Conservation (phyloP, 2,113 vertebrate genomes). For the Oryzias melastigma region DNA sequence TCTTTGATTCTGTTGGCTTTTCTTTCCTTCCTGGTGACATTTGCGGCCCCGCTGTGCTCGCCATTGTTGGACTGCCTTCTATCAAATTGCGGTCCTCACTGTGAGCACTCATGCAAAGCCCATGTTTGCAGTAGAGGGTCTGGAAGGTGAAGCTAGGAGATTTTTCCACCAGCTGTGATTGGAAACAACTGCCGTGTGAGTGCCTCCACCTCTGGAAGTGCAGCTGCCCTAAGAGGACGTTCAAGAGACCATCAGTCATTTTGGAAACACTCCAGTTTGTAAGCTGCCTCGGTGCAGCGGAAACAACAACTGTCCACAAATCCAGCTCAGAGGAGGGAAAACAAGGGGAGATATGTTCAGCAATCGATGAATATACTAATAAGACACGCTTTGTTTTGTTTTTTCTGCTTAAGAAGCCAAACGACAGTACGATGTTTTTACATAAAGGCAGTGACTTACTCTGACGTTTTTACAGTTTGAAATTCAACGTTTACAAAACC, state of each 20-base stretch:
- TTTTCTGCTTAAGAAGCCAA: too few relatives aligned
- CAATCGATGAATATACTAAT: too few relatives aligned
- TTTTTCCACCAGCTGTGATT: slow-evolving; percentile 58
- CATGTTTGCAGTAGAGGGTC: slow-evolving; percentile 59
- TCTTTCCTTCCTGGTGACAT: slow-evolving; percentile 33
- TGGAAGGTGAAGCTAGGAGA: slow-evolving; percentile 67
- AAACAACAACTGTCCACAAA: slow-evolving; percentile 20
- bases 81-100: slow-evolving; percentile 44
- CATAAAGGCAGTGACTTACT: too few relatives aligned
- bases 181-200: slow-evolving; percentile 64
- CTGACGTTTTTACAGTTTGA: too few relatives aligned
- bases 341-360: background rate
- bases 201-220: slow-evolving; percentile 54
- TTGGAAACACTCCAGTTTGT: slow-evolving; percentile 56
- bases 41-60: slow-evolving; percentile 37
- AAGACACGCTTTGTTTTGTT: too few relatives aligned
- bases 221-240: slow-evolving; percentile 52
- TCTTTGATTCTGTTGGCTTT: slow-evolving; percentile 60
- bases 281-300: slow-evolving; percentile 41
- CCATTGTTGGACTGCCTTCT: slow-evolving; percentile 44
- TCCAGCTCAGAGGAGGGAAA: slow-evolving; percentile 1
- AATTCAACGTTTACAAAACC: too few relatives aligned
- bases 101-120: slow-evolving; percentile 63
- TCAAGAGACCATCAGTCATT: slow-evolving; percentile 58
- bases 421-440: too few relatives aligned